Conservation (phyloP, 1,140 invertebrate genomes). For the Drosophila biarmipes region DNA sequence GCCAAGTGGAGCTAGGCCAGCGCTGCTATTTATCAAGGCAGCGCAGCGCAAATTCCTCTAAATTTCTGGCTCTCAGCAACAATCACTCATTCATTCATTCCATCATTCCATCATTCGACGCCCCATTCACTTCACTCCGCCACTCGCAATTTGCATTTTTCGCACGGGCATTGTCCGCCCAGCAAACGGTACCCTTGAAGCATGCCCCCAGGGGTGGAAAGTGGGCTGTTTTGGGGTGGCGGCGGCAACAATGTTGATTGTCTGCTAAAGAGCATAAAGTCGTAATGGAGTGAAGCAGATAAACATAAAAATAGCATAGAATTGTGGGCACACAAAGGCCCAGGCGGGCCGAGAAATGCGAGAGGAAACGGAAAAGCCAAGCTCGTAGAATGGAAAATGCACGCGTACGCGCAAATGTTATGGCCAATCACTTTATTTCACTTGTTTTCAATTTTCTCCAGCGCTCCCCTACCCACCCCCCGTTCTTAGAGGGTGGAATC, state of each 20-base stretch:
- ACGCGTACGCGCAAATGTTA: conserved; percentile 77
- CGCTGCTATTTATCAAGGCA: conserved; percentile 66
- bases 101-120: conserved; percentile 47
- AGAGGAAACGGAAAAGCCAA: conserved; percentile 31
- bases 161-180: conserved; percentile 66
- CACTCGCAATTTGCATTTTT: conserved; percentile 78
- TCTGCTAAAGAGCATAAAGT: conserved; percentile 82
- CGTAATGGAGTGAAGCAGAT: conserved; percentile 81
- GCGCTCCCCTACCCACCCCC: conserved; percentile 9
- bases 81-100: conserved; percentile 68
- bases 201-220: conserved; percentile 11
- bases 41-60: conserved; percentile 50
- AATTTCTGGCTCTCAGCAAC: conserved; percentile 52
- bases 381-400: conserved; percentile 61
- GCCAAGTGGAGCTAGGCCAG: conserved; percentile 60
- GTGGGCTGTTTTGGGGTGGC: conserved; percentile 8
- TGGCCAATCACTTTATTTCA: conserved; percentile 83
- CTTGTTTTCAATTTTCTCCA: conserved; percentile 76
- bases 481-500: conserved; percentile 9
- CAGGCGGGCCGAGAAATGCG: conserved; percentile 20
- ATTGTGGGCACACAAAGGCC: conserved; percentile 76
- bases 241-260: conserved; percentile 72
- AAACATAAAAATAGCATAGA: conserved; percentile 79
- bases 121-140: conserved; percentile 48
- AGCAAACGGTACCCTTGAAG: conserved; percentile 14